Evolutionary conservation across 2,888 invertebrate species (phyloP).

Genomic region (Leistus spinibarbis): DNA sequence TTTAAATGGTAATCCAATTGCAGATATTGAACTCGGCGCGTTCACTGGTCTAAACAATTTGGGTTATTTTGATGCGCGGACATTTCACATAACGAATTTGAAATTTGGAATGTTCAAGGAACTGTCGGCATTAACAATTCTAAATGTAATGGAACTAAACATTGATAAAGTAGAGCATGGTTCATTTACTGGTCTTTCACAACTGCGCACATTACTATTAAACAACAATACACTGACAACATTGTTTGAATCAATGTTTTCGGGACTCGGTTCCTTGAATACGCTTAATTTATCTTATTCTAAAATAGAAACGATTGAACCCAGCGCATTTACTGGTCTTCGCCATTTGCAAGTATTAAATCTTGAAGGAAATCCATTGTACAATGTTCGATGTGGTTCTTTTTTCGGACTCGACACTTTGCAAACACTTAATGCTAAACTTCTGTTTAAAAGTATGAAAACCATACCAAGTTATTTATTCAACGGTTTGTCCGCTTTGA

Average conservation of each 20-base stretch:
- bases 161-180: neutral
- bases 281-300: constrained; percentile 6
- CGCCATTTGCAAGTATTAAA: constrained; percentile 4
- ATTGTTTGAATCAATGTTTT: neutral
- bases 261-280: neutral
- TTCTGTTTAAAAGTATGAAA: constrained; percentile 5
- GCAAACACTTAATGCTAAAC: neutral
- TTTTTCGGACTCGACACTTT: neutral
- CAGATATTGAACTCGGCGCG: neutral
- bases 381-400: neutral
- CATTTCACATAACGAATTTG: neutral
- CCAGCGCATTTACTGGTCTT: neutral
- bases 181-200: neutral
- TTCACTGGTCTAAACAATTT: neutral
- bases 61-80: neutral
- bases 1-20: neutral
- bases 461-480: neutral
- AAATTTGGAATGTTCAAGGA: neutral
- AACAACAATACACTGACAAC: neutral
- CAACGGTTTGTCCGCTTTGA: neutral
- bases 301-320: neutral
- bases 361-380: constrained; percentile 1
- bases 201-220: neutral
- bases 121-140: neutral
- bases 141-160: constrained; percentile 3